phyloP scores from a whole-genome alignment of 2,888 invertebrate species.

The Epiblema foenella region DNA sequence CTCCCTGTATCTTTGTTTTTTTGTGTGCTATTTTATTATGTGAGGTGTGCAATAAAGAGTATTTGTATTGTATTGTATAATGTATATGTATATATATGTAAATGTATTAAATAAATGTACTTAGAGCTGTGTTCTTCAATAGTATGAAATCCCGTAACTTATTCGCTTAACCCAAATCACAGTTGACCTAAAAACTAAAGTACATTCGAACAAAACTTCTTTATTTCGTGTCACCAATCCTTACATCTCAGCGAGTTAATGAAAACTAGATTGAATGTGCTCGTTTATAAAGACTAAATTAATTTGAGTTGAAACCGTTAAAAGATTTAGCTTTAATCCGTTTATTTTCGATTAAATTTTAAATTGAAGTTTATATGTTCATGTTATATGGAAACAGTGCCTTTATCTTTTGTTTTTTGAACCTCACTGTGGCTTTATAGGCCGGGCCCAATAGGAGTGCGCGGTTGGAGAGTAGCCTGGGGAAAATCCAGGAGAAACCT shows the following conservation, averaged over 20 bases:
- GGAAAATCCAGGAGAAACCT: too few species aligned
- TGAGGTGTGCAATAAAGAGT: too few species aligned
- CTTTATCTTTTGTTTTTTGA: too few species aligned
- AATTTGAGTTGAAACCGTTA: background rate
- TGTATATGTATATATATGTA: too few species aligned
- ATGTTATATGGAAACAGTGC: background rate
- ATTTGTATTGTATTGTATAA: too few species aligned
- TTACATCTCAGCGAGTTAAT: background rate
- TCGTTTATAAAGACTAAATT: slow-evolving; percentile 1
- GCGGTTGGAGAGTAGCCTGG: too few species aligned
- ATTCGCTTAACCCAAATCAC: slow-evolving; percentile 16
- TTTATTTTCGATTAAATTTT: slow-evolving; percentile 26
- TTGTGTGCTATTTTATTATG: too few species aligned
- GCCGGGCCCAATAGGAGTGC: too few species aligned
- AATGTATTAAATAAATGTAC: too few species aligned
- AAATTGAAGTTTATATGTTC: slow-evolving; percentile 8
- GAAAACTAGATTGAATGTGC: background rate
- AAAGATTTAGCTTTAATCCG: slow-evolving; percentile 10
- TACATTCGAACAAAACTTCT: slow-evolving; percentile 11
- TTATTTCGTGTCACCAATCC: slow-evolving; percentile 12
- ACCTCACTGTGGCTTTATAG: too few species aligned
- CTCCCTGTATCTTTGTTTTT: too few species aligned
- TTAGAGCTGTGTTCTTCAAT: too few species aligned
- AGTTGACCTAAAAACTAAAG: slow-evolving; percentile 21
- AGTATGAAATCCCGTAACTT: background rate